phyloP scores from a whole-genome alignment of 1,140 invertebrate species.

The Thereuonema tuberculata region DNA sequence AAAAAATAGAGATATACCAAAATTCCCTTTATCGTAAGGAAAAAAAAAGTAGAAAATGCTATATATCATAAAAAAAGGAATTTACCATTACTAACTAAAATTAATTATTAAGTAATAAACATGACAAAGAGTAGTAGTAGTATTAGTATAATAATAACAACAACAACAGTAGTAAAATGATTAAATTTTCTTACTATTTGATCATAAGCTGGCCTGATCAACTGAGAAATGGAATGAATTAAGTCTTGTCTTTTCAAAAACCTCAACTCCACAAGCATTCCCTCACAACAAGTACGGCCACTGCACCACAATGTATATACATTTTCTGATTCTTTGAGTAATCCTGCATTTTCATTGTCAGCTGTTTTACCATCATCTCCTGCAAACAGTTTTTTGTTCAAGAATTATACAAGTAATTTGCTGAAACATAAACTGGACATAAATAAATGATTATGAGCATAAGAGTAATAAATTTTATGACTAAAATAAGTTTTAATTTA shows the following conservation, averaged over 20 bases:
- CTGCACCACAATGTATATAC: constrained; percentile 92
- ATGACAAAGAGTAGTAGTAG: too few relatives aligned
- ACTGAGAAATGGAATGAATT: constrained; percentile 65
- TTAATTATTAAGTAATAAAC: too few relatives aligned
- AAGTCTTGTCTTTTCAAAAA: constrained; percentile 93
- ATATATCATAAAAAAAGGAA: too few relatives aligned
- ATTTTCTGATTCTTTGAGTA: constrained; percentile 88
- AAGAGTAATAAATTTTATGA: too few relatives aligned
- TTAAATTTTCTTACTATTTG: constrained; percentile 47
- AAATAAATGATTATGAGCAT: constrained; percentile 19
- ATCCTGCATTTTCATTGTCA: constrained; percentile 46
- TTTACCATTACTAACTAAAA: too few relatives aligned
- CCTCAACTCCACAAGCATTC: constrained; percentile 91
- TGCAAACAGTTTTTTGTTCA: constrained; percentile 26
- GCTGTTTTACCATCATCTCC: constrained; percentile 58
- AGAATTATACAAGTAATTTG: constrained; percentile 7
- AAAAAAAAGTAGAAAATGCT: too few relatives aligned
- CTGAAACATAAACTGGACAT: constrained; percentile 14
- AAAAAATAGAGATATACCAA: too few relatives aligned
- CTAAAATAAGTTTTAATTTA: too few relatives aligned
- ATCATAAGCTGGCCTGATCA: constrained; percentile 72
- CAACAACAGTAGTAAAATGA: not conserved
- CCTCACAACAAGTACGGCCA: constrained; percentile 83
- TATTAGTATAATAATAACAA: too few relatives aligned
- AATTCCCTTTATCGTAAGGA: too few relatives aligned